Conservation (phyloP, 1,140 invertebrate species). For the Drosophila grimshawi region DNA sequence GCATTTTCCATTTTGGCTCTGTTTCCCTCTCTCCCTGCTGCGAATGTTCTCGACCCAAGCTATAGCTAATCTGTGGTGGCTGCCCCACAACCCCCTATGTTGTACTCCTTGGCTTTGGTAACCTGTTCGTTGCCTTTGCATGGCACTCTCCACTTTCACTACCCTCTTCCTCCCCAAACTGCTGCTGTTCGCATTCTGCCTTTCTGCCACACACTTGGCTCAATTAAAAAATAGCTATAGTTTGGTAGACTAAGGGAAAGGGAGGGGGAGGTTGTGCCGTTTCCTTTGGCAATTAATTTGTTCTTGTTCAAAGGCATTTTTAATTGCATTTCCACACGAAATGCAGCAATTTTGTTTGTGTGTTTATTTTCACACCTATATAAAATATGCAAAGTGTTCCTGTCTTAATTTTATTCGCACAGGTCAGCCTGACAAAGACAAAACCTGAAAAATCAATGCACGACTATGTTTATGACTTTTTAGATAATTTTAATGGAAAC, state of each 20-base stretch:
- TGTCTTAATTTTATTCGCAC: constrained; percentile 17
- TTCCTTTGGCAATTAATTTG: constrained; percentile 76
- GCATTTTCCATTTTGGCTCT: constrained; percentile 68
- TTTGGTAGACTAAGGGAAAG: background rate
- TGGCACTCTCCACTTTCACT: constrained; percentile 48
- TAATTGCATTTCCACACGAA: constrained; percentile 77
- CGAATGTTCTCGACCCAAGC: background rate
- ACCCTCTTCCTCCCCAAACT: too few species aligned
- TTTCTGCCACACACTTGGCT: constrained; percentile 38
- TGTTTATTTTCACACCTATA: constrained; percentile 70
- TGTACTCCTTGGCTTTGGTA: constrained; percentile 48
- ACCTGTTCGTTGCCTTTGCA: constrained; percentile 69
- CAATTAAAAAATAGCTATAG: constrained; percentile 75
- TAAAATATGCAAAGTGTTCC: constrained; percentile 60
- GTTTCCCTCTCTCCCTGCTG: constrained; percentile 13
- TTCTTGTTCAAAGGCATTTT: constrained; percentile 68
- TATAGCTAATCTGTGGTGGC: constrained; percentile 61
- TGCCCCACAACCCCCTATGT: background rate
- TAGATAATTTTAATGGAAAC: constrained; percentile 62
- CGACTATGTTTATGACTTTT: constrained; percentile 11
- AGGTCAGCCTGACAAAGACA: constrained; percentile 42
- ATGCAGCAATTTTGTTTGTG: constrained; percentile 63
- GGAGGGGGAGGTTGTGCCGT: constrained; percentile 10
- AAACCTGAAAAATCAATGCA: constrained; percentile 17
- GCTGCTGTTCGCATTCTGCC: background rate